These are phyloP conservation scores for Ceratothoa steindachneri DNA, from an alignment of 2,888 invertebrate species.

Conservation along the genomic window DNA sequence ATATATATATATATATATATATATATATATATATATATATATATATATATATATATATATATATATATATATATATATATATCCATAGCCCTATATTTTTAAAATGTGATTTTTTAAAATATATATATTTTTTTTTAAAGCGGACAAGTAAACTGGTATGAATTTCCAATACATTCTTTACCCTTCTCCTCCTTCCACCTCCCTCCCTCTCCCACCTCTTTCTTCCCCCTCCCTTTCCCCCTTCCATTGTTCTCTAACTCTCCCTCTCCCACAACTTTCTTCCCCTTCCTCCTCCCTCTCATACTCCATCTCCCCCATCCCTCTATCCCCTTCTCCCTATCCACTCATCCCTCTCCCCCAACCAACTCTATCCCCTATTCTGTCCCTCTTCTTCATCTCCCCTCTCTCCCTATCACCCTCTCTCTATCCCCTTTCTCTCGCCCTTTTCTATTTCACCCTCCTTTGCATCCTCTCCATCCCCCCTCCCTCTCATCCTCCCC, in stretches of 20 bases:
- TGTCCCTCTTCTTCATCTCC: neutral
- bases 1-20: too few relatives aligned
- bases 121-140: too few relatives aligned
- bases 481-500: too few relatives aligned
- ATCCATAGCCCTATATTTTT: too few relatives aligned
- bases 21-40: too few relatives aligned
- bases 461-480: too few relatives aligned
- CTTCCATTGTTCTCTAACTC: neutral
- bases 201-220: neutral
- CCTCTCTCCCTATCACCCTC: neutral
- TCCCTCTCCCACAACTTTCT: neutral
- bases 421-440: neutral
- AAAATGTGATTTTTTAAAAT: too few relatives aligned
- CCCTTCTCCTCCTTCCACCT: neutral
- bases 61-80: too few relatives aligned
- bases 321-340: neutral
- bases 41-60: too few relatives aligned
- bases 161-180: too few relatives aligned
- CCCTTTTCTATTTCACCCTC: neutral
- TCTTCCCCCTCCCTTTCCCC: neutral
- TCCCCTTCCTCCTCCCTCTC: neutral
- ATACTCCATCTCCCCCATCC: neutral
- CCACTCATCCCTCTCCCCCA: neutral
- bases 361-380: neutral
- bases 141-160: too few relatives aligned